These are phyloP conservation scores for Ptychadena robeensis DNA, from an alignment of 2,797 vertebrate species.

Conservation along the genomic window DNA sequence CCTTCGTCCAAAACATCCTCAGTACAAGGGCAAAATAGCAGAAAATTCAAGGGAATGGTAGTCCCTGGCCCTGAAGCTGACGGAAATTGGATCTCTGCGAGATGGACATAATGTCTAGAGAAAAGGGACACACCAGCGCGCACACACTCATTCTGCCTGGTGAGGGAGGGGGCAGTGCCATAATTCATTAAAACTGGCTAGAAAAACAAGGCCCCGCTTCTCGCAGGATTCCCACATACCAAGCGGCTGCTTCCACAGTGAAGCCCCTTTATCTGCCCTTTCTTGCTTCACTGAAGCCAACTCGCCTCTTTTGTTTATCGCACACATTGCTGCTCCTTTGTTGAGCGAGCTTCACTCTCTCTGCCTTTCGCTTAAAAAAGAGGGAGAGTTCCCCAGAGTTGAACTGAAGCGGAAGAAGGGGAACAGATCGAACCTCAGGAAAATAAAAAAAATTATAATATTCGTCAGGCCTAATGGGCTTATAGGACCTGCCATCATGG, in stretches of 20 bases:
- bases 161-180: constrained; percentile 69
- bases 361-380: constrained; percentile 70
- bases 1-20: constrained; percentile 50
- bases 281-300: constrained; percentile 89
- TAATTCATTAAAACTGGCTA: constrained; percentile 82
- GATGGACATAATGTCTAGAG: constrained; percentile 30
- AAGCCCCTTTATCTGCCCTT: constrained; percentile 89
- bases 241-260: constrained; percentile 86
- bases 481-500: too few species aligned
- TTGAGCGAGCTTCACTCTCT: constrained; percentile 77
- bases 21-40: neutral
- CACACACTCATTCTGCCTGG: constrained; percentile 31
- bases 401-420: constrained; percentile 74
- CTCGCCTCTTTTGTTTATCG: constrained; percentile 90
- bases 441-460: neutral
- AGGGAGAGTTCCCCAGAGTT: constrained; percentile 66
- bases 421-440: constrained; percentile 35
- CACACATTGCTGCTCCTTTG: constrained; percentile 90
- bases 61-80: constrained; percentile 20
- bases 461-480: too few species aligned
- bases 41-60: constrained; percentile 1
- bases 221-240: constrained; percentile 88
- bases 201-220: constrained; percentile 75
- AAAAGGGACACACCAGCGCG: constrained; percentile 43
- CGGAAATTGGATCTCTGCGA: constrained; percentile 22